Evolutionary conservation across 2,113 vertebrate genomes (phyloP).

Genomic region (Ceratotherium simum): DNA sequence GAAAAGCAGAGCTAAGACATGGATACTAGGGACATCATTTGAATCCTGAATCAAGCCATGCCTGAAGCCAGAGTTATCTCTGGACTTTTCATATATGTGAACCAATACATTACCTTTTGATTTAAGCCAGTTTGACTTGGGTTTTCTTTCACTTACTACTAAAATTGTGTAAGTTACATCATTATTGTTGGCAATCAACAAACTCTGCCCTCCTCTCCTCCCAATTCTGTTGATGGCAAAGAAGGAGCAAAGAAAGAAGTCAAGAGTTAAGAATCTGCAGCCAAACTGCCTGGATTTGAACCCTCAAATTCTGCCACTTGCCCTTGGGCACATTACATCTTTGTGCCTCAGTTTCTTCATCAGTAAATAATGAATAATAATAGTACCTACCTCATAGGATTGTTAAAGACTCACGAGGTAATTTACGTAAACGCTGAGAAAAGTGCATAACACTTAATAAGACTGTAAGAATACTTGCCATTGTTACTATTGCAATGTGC

Average conservation of each 20-base stretch:
- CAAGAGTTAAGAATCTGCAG: background rate
- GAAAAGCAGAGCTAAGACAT: background rate
- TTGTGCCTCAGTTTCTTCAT: background rate
- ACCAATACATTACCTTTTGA: background rate
- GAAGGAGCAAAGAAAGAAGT: background rate
- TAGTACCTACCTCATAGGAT: background rate
- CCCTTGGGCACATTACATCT: background rate
- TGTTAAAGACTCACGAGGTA: background rate
- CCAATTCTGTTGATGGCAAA: background rate
- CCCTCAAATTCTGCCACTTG: background rate
- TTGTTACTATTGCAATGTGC: fast-evolving
- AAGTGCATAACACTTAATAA: background rate
- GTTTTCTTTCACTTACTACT: background rate
- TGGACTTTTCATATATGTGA: background rate
- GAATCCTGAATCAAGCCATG: background rate
- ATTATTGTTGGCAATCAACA: background rate
- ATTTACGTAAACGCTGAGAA: background rate
- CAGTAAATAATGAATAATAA: background rate
- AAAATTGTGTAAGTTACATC: background rate
- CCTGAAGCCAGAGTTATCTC: background rate
- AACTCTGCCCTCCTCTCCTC: background rate
- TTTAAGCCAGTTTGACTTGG: background rate
- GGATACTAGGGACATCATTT: background rate
- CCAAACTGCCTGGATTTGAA: background rate
- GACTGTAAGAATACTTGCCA: no score